Evolutionary conservation across 2,888 invertebrate genomes (phyloP).

Genomic region (Caenorhabditis sp.): DNA sequence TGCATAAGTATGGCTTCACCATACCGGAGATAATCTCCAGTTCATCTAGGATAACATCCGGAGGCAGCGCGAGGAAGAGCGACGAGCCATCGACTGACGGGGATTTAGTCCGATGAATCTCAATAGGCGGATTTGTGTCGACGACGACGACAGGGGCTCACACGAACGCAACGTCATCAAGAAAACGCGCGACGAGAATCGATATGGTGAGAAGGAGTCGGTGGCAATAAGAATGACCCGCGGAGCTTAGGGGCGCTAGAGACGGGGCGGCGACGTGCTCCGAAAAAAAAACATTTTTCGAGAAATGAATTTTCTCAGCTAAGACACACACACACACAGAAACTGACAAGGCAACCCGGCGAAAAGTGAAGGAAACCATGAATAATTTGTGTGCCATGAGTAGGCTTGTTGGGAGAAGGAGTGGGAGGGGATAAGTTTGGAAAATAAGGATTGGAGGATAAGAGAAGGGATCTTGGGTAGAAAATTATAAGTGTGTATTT

Average conservation of each 20-base stretch:
- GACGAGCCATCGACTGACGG: neutral
- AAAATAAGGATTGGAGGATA: neutral
- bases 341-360: neutral
- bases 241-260: neutral
- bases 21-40: constrained; percentile 1
- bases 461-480: neutral
- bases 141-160: too few relatives aligned
- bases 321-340: constrained; percentile 18
- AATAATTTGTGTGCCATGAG: constrained; percentile 25
- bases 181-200: neutral
- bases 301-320: neutral
- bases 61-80: too few relatives aligned
- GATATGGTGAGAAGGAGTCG: neutral
- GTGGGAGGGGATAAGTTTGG: neutral
- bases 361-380: constrained; percentile 9
- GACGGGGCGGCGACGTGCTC: constrained; percentile 1
- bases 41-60: constrained; percentile 34
- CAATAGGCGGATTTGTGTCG: neutral
- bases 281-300: constrained; percentile 11
- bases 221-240: neutral
- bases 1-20: constrained; percentile 41
- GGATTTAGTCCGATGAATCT: neutral
- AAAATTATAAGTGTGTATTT: too few relatives aligned
- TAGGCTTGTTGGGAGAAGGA: neutral
- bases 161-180: neutral